Evolutionary conservation across 2,888 invertebrate species (phyloP).

Genomic region (Polylopha cassiicola): DNA sequence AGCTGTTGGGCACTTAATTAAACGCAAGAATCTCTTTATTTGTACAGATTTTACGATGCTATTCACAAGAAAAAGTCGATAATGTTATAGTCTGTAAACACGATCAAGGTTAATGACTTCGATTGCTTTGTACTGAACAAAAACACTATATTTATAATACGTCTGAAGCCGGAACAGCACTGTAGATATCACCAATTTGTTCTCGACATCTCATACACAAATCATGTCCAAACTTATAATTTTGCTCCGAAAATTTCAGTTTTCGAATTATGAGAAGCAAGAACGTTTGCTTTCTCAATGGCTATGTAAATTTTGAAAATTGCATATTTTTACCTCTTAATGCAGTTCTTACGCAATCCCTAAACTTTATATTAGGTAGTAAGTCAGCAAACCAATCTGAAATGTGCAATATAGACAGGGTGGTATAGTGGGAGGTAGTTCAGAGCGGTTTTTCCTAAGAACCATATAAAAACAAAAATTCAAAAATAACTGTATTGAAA

Average conservation of each 20-base stretch:
- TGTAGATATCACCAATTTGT: slow-evolving; percentile 17
- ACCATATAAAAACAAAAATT: too few relatives aligned
- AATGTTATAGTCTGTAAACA: slow-evolving; percentile 42
- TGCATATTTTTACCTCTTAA: too few relatives aligned
- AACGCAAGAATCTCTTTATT: slow-evolving; percentile 57
- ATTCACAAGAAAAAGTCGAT: slow-evolving; percentile 38
- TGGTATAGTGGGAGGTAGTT: too few relatives aligned
- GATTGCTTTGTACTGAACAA: slow-evolving; percentile 39
- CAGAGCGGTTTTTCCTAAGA: too few relatives aligned
- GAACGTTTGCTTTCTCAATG: too few relatives aligned
- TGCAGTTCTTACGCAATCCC: too few relatives aligned
- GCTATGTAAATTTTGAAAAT: too few relatives aligned
- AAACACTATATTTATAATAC: slow-evolving; percentile 30
- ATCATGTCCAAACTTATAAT: slow-evolving; percentile 21
- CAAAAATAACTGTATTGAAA: too few relatives aligned
- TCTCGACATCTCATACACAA: slow-evolving; percentile 18
- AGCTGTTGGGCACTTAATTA: slow-evolving; percentile 60
- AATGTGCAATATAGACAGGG: too few relatives aligned
- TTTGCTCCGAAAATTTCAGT: slow-evolving; percentile 15
- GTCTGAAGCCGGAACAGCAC: slow-evolving; percentile 13
- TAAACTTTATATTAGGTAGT: too few relatives aligned
- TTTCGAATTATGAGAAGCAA: too few relatives aligned
- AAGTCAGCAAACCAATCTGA: too few relatives aligned
- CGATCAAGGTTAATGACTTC: slow-evolving; percentile 53
- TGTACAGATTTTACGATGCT: slow-evolving; percentile 50